Evolutionary conservation across 2,888 invertebrate genomes (phyloP).

Genomic region (Pyralis farinalis): DNA sequence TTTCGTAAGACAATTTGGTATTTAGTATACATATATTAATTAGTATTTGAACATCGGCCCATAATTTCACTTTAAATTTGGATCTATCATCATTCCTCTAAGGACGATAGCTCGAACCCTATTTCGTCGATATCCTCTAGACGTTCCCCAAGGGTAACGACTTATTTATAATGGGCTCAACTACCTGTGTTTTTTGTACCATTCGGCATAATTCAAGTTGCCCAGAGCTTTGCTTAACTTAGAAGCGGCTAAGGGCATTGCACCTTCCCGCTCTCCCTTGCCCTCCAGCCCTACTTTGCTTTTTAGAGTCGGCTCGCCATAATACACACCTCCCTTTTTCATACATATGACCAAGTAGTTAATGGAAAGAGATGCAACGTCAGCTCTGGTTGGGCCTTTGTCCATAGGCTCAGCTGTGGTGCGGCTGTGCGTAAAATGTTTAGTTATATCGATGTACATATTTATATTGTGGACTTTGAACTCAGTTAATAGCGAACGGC

Average conservation of each 20-base stretch:
- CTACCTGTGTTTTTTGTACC: conserved; percentile 77
- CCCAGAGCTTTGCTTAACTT: conserved; percentile 63
- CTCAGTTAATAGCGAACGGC: conserved; percentile 67
- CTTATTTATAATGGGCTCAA: conserved; percentile 58
- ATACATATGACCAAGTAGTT: conserved; percentile 42
- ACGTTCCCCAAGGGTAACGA: conserved; percentile 71
- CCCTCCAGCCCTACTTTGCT: conserved; percentile 77
- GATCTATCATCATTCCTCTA: neutral
- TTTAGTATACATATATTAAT: too few species aligned
- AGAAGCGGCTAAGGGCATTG: conserved; percentile 73
- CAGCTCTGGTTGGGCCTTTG: conserved; percentile 50
- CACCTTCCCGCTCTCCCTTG: conserved; percentile 76
- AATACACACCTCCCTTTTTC: conserved; percentile 55
- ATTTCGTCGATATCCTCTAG: conserved; percentile 57
- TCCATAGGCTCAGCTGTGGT: conserved; percentile 65
- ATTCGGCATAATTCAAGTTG: conserved; percentile 56
- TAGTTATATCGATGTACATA: conserved; percentile 51
- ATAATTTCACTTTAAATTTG: too few species aligned
- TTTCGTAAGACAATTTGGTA: too few species aligned
- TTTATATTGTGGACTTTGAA: conserved; percentile 76
- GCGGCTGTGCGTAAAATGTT: conserved; percentile 64
- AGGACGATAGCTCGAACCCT: conserved; percentile 7
- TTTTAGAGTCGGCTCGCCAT: conserved; percentile 57
- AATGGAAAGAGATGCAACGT: conserved; percentile 70
- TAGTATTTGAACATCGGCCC: too few species aligned